These are phyloP conservation scores for Aplocera efformata DNA, from an alignment of 2,888 invertebrate species.

Conservation along the genomic window DNA sequence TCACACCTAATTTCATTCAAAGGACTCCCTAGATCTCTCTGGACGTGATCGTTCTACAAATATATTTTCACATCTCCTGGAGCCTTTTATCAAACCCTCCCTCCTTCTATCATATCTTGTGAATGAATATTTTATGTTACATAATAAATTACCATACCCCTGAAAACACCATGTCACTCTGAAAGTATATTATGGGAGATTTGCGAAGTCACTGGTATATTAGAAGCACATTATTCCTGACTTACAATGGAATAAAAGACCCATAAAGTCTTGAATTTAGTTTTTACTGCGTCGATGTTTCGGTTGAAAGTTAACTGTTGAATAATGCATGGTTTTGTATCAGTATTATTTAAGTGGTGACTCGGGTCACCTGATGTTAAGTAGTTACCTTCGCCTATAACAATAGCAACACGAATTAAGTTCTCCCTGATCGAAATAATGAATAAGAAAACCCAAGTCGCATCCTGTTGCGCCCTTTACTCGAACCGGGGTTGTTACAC, in stretches of 20 bases:
- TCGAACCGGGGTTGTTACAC: no score
- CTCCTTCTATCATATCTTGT: not conserved
- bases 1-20: constrained; percentile 8
- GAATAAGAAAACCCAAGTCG: no score
- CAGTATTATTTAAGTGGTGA: no score
- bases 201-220: constrained; percentile 39
- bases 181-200: constrained; percentile 35
- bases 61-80: not conserved
- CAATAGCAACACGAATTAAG: no score
- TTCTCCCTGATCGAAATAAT: no score
- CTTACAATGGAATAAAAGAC: constrained; percentile 37
- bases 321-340: no score
- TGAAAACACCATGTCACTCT: constrained; percentile 31
- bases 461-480: no score
- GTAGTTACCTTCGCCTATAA: no score
- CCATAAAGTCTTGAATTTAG: constrained; percentile 15
- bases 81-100: constrained; percentile 1
- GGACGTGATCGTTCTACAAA: constrained; percentile 6
- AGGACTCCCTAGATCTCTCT: constrained; percentile 8
- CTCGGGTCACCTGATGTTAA: no score
- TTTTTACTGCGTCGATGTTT: not conserved
- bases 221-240: constrained; percentile 42
- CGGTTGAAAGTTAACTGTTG: no score
- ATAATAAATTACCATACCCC: constrained; percentile 27
- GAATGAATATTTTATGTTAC: constrained; percentile 16